A percentile compares a stretch with the other conserved stretches of the same genome.
These are phyloP conservation scores for Hiodon alosoides DNA, from an alignment of 2,113 vertebrate species.

Conservation along the genomic window DNA sequence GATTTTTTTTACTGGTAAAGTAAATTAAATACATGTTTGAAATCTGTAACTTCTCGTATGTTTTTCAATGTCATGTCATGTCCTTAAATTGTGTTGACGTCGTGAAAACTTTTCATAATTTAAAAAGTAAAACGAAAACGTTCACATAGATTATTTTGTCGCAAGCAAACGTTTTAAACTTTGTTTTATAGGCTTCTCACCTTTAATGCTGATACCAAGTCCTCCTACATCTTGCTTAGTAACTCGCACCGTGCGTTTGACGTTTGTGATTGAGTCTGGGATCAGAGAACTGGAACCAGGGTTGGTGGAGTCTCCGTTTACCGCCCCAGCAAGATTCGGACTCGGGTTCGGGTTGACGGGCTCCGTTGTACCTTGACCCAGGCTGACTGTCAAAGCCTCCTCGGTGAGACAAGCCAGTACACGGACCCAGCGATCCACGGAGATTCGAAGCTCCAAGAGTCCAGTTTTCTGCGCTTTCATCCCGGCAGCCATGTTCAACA, in stretches of 20 bases:
- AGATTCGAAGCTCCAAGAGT: slow-evolving; percentile 57
- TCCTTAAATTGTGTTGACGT: background rate
- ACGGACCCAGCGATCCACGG: slow-evolving; percentile 57
- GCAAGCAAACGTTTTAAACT: background rate
- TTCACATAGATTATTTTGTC: background rate
- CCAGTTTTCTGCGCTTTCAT: slow-evolving; percentile 55
- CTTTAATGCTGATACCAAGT: slow-evolving; percentile 94
- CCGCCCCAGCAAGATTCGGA: slow-evolving; percentile 45
- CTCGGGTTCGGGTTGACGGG: slow-evolving; percentile 31
- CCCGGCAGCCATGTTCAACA: slow-evolving; percentile 57
- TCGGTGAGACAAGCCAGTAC: slow-evolving; percentile 58
- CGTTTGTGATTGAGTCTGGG: slow-evolving; percentile 83
- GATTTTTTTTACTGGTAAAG: too few relatives aligned
- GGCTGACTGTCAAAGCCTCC: slow-evolving; percentile 57
- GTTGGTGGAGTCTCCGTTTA: slow-evolving; percentile 75
- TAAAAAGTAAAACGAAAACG: background rate
- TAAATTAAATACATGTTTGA: too few relatives aligned
- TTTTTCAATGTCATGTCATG: background rate
- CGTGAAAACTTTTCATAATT: background rate
- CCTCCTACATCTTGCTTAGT: slow-evolving; percentile 92
- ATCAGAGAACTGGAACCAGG: slow-evolving; percentile 61
- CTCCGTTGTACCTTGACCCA: slow-evolving; percentile 38
- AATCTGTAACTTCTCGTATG: too few relatives aligned
- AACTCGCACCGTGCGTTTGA: slow-evolving; percentile 88
- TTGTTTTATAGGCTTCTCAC: slow-evolving; percentile 42